These are phyloP conservation scores for Pogonocichla stellata DNA, from an alignment of 2,113 vertebrate genomes.

Conservation along the genomic window DNA sequence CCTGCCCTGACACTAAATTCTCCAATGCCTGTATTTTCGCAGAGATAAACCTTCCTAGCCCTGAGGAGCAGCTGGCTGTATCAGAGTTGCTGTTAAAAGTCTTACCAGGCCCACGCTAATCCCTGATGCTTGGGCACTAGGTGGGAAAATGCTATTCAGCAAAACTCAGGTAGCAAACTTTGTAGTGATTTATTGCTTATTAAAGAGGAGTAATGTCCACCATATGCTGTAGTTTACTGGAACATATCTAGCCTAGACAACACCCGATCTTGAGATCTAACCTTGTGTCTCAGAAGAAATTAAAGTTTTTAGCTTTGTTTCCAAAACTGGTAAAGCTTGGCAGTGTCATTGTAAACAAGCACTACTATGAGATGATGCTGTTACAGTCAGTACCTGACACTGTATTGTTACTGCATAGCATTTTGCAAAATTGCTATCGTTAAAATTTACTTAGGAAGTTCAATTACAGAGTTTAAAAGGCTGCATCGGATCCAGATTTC, in stretches of 20 bases:
- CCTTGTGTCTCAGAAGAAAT: background rate
- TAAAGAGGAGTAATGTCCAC: background rate
- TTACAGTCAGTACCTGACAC: background rate
- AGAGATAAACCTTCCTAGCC: background rate
- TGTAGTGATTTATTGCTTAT: background rate
- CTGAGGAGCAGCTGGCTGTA: background rate
- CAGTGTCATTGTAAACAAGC: background rate
- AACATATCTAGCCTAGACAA: background rate
- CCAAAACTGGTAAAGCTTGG: background rate
- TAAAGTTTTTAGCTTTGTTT: background rate
- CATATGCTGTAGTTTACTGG: background rate
- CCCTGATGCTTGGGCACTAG: background rate
- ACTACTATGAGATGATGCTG: background rate
- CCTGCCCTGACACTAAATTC: background rate
- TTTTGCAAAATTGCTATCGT: background rate
- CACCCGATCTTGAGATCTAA: background rate
- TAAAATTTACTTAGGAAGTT: slow-evolving; percentile 1
- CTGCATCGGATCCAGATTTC: background rate
- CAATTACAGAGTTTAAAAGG: background rate
- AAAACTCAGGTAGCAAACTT: background rate
- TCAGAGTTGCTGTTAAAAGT: background rate
- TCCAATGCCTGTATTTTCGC: background rate
- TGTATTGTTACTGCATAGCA: background rate
- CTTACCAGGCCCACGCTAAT: background rate
- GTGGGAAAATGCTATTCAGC: background rate